These are phyloP conservation scores for Apis dorsata DNA, from an alignment of 1,140 invertebrate species.

Conservation along the genomic window DNA sequence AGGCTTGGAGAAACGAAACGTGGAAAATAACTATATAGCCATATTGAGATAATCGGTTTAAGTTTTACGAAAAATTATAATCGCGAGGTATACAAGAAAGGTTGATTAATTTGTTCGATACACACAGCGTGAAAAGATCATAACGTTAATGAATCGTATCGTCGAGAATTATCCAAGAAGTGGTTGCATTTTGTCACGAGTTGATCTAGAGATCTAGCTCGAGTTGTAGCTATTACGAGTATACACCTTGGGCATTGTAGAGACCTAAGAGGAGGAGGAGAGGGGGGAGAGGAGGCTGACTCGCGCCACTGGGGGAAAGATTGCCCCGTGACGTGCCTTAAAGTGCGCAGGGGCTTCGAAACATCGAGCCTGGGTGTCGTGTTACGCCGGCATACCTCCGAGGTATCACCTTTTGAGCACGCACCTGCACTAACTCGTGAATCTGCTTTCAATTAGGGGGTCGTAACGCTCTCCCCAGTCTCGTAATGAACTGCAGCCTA, in stretches of 20 bases:
- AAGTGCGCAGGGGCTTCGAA: slow-evolving; percentile 27
- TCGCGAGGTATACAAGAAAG: too few relatives aligned
- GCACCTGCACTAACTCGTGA: slow-evolving; percentile 34
- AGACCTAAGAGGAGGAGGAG: not conserved
- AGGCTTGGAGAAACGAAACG: too few relatives aligned
- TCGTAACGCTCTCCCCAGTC: not conserved
- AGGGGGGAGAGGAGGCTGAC: not conserved
- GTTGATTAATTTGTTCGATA: too few relatives aligned
- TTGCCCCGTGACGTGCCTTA: not conserved
- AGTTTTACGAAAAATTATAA: too few relatives aligned
- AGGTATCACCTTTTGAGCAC: slow-evolving; percentile 38
- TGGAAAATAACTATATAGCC: too few relatives aligned
- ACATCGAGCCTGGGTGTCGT: slow-evolving; percentile 14
- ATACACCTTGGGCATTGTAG: slow-evolving; percentile 33
- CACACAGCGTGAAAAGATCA: too few relatives aligned
- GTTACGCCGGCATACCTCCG: slow-evolving; percentile 23
- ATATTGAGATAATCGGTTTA: too few relatives aligned
- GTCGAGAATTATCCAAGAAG: too few relatives aligned
- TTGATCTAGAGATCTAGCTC: not conserved
- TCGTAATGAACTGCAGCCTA: slow-evolving; percentile 28
- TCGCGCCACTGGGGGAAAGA: not conserved
- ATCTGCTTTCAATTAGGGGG: slow-evolving; percentile 46
- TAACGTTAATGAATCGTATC: too few relatives aligned
- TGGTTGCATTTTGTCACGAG: too few relatives aligned
- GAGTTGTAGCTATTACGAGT: slow-evolving; percentile 55